Percentiles rank a stretch among this genome's conserved stretches.
Evolutionary conservation across 2,888 invertebrate species (phyloP).

Genomic region (Ectemnius continuus): DNA sequence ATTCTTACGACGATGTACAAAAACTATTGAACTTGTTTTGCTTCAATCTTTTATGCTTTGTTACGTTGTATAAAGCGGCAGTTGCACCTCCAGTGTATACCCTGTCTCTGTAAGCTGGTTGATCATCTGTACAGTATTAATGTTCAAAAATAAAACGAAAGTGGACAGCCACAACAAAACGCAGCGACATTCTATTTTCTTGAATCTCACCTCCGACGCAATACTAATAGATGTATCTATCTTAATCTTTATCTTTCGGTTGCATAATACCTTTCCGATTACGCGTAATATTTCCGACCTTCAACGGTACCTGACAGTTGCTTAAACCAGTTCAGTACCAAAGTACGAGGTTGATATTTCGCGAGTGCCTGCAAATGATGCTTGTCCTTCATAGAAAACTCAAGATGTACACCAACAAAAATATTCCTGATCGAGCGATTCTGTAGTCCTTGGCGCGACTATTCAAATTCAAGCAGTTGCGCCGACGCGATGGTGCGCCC

Average conservation of each 20-base stretch:
- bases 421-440: too few relatives aligned
- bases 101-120: constrained; percentile 68
- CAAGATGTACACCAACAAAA: too few relatives aligned
- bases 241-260: too few relatives aligned
- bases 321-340: too few relatives aligned
- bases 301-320: not conserved
- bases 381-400: too few relatives aligned
- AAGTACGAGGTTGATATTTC: too few relatives aligned
- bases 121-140: constrained; percentile 74
- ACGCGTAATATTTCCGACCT: too few relatives aligned
- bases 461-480: not conserved
- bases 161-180: constrained; percentile 11
- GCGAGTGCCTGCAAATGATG: too few relatives aligned
- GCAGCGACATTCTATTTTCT: too few relatives aligned
- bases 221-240: too few relatives aligned
- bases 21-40: constrained; percentile 43
- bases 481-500: not conserved
- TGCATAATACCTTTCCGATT: too few relatives aligned
- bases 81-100: constrained; percentile 65
- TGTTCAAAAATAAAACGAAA: constrained; percentile 68
- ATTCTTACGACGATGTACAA: constrained; percentile 70
- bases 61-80: constrained; percentile 53
- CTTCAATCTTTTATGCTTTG: constrained; percentile 45
- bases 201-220: too few relatives aligned
- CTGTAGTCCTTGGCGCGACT: not conserved